phyloP scores from a whole-genome alignment of 2,797 vertebrate genomes.

The Cygnus olor region DNA sequence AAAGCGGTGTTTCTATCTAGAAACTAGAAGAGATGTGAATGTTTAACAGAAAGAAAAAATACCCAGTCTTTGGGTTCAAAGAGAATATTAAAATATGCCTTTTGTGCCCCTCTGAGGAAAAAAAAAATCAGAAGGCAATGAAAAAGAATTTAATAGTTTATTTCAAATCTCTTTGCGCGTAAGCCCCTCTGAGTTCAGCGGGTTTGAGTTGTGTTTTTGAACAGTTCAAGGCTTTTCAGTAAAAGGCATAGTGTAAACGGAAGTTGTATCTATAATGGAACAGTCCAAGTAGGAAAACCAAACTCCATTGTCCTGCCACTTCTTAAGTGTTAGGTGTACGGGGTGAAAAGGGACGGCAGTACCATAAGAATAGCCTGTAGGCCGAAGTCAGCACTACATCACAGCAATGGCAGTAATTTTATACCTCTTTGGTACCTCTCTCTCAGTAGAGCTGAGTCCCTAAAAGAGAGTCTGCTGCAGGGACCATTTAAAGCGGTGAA shows the following conservation, averaged over 20 bases:
- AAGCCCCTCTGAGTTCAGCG: background rate
- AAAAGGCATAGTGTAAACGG: background rate
- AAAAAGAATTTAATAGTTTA: conserved; percentile 43
- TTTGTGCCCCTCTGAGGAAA: background rate
- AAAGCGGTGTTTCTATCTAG: background rate
- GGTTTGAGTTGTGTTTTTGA: background rate
- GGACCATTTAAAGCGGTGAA: background rate
- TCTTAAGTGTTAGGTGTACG: background rate
- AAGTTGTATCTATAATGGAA: background rate
- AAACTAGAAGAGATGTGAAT: background rate
- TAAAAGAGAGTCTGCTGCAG: background rate
- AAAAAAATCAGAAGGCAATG: background rate
- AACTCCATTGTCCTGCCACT: background rate
- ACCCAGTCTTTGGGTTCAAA: background rate
- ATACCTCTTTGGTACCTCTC: background rate
- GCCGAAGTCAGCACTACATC: background rate
- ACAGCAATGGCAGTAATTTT: background rate
- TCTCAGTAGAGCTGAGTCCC: background rate
- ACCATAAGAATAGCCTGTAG: background rate
- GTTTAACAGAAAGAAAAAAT: background rate
- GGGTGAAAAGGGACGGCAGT: background rate
- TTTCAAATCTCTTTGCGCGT: background rate
- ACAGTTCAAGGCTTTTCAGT: background rate
- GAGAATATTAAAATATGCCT: conserved; percentile 26
- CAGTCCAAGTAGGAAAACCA: background rate